Evolutionary conservation across 2,113 vertebrate species (phyloP).

Genomic region (Muntiacus muntjak): DNA sequence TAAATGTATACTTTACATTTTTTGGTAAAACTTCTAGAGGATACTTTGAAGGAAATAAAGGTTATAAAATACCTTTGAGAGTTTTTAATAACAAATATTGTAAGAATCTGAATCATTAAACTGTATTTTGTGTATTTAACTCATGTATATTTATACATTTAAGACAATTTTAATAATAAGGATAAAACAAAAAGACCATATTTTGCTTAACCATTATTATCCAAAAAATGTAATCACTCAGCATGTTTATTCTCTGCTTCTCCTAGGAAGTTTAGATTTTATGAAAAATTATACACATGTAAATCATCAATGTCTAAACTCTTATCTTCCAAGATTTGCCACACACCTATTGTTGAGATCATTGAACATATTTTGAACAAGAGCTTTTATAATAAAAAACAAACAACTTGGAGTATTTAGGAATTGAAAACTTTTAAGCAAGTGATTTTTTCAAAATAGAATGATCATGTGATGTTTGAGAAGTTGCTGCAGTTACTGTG

Average conservation of each 20-base stretch:
- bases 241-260: not conserved
- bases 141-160: not conserved
- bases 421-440: not conserved
- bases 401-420: not conserved
- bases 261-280: conserved; percentile 23
- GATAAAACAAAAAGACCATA: not conserved
- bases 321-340: not conserved
- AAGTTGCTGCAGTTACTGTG: not conserved
- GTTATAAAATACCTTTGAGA: conserved; percentile 5
- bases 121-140: conserved; percentile 5
- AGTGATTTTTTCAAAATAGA: not conserved
- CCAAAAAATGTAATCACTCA: not conserved
- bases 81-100: conserved; percentile 23
- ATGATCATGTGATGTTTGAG: not conserved
- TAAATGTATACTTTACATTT: not conserved
- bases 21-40: not conserved
- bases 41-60: not conserved
- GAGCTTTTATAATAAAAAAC: not conserved
- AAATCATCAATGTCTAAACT: not conserved
- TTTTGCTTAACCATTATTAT: not conserved
- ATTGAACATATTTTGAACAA: conserved; percentile 15
- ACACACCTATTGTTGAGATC: not conserved
- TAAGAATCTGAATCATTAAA: conserved; percentile 7
- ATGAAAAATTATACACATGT: not conserved
- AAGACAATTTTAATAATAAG: not conserved